Evolutionary conservation across 1,140 invertebrate species (phyloP).

Genomic region (Drosophila parabipectinata): DNA sequence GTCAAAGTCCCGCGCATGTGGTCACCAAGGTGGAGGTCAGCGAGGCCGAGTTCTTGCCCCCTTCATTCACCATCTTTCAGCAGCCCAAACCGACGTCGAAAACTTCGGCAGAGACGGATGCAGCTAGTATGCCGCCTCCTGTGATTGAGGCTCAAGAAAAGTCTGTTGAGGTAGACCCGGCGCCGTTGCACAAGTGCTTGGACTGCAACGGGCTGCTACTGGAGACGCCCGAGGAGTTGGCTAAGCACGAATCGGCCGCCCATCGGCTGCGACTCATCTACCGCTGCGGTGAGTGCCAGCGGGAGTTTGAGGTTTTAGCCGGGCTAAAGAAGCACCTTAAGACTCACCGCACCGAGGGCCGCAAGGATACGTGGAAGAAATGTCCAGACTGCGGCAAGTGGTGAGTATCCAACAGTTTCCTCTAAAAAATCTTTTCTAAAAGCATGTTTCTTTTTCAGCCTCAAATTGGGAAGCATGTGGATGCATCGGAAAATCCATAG

Average conservation of each 20-base stretch:
- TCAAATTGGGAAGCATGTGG: slow-evolving; percentile 85
- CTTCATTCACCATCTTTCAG: slow-evolving; percentile 68
- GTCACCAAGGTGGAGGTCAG: slow-evolving; percentile 61
- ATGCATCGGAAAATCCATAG: slow-evolving; percentile 85
- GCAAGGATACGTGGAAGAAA: slow-evolving; percentile 79
- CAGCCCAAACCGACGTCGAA: slow-evolving; percentile 23
- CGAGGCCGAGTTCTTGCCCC: slow-evolving; percentile 55
- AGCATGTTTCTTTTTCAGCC: slow-evolving; percentile 57
- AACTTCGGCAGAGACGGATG: slow-evolving; percentile 10
- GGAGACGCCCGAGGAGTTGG: slow-evolving; percentile 57
- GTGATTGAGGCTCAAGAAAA: slow-evolving; percentile 26
- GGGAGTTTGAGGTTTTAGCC: slow-evolving; percentile 70
- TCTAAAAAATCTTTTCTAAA: not conserved
- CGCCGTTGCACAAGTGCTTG: slow-evolving; percentile 70
- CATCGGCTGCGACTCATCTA: slow-evolving; percentile 70
- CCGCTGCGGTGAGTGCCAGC: slow-evolving; percentile 71
- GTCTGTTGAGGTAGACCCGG: slow-evolving; percentile 49
- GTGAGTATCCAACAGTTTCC: slow-evolving; percentile 68
- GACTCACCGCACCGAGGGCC: slow-evolving; percentile 72
- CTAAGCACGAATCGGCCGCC: slow-evolving; percentile 60
- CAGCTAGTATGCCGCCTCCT: slow-evolving; percentile 57
- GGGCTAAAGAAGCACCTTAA: slow-evolving; percentile 79
- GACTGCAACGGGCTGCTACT: slow-evolving; percentile 74
- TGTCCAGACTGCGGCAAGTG: slow-evolving; percentile 86
- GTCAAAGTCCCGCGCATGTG: slow-evolving; percentile 9